Conservation (phyloP, 2,797 vertebrate genomes). For the Streptopelia turtur region DNA sequence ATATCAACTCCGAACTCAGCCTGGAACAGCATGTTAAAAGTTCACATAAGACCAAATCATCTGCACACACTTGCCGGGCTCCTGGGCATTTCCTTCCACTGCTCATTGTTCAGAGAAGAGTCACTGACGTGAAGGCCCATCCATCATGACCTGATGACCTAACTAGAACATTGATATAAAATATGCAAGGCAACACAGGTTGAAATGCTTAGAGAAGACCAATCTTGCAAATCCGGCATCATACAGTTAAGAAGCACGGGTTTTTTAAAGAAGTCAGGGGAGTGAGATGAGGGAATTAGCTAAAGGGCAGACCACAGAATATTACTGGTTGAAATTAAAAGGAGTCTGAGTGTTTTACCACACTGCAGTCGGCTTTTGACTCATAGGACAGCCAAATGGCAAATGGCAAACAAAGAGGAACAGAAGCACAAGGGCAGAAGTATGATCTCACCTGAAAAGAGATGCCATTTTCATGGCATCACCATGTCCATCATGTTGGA, state of each 20-base stretch:
- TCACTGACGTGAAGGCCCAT: neutral
- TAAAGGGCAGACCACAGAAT: slow-evolving; percentile 14
- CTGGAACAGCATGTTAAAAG: neutral
- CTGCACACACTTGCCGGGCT: neutral
- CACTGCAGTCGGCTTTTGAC: neutral
- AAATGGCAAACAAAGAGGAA: neutral
- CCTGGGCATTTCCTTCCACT: neutral
- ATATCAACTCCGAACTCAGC: neutral
- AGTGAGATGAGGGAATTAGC: neutral
- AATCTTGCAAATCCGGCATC: neutral
- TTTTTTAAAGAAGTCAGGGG: neutral
- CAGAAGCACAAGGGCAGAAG: neutral
- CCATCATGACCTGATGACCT: neutral
- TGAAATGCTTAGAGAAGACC: neutral
- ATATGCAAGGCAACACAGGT: neutral
- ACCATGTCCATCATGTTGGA: neutral
- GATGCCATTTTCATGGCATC: neutral
- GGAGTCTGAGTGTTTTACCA: neutral
- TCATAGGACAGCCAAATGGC: neutral
- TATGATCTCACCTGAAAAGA: neutral
- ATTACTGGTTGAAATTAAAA: neutral
- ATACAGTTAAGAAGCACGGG: neutral
- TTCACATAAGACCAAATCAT: neutral
- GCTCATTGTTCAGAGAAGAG: neutral
- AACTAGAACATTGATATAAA: slow-evolving; percentile 4